These are phyloP conservation scores for Caenorhabditis sp. DNA, from an alignment of 2,888 invertebrate species.

Conservation along the genomic window DNA sequence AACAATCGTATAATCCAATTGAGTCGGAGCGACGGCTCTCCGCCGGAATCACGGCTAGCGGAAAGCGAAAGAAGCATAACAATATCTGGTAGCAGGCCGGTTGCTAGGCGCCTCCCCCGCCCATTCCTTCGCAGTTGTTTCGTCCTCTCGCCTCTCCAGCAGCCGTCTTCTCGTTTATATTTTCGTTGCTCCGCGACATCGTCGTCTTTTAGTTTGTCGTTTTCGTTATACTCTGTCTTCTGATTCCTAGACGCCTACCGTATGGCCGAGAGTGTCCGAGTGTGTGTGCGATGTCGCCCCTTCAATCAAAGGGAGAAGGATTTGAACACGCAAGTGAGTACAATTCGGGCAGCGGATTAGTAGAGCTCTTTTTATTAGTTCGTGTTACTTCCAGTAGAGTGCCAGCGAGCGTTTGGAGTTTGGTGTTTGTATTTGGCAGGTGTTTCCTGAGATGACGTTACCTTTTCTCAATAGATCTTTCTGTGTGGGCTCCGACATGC, in stretches of 20 bases:
- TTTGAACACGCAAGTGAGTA: conserved; percentile 84
- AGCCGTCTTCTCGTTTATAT: conserved; percentile 19
- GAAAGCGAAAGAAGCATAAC: conserved; percentile 36
- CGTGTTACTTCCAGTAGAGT: too few species aligned
- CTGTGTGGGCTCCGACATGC: too few species aligned
- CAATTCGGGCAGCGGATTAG: too few species aligned
- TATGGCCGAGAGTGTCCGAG: conserved; percentile 83
- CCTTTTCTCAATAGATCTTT: too few species aligned
- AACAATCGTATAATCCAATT: conserved; percentile 53
- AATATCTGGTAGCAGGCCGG: conserved; percentile 40
- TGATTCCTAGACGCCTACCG: neutral
- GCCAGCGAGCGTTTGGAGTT: neutral
- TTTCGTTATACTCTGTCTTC: conserved; percentile 35
- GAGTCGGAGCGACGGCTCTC: neutral
- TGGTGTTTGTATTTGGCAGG: too few species aligned
- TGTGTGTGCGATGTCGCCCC: conserved; percentile 90
- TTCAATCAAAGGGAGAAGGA: conserved; percentile 87
- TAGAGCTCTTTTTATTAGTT: too few species aligned
- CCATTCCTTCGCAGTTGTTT: conserved; percentile 48
- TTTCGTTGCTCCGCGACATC: conserved; percentile 29
- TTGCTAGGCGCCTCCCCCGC: conserved; percentile 38
- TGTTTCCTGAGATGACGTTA: too few species aligned
- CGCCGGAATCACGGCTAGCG: conserved; percentile 12
- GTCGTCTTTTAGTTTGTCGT: neutral
- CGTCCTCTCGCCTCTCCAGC: neutral